Evolutionary conservation across 2,888 invertebrate genomes (phyloP).

Genomic region (Nudaria mundana): DNA sequence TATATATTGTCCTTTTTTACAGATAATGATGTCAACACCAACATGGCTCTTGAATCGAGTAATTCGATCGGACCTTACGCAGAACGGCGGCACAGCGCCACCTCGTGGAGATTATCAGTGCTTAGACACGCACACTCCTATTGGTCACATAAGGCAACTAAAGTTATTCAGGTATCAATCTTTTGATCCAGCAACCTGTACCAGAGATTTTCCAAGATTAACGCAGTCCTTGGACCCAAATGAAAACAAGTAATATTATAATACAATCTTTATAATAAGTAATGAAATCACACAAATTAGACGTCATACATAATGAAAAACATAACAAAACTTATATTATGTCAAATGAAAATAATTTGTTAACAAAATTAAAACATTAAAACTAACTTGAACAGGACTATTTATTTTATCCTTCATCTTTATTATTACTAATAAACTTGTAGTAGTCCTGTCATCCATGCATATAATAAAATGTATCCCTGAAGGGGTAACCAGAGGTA

Average conservation of each 20-base stretch:
- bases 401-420: background rate
- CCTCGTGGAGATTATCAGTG: slow-evolving; percentile 69
- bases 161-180: slow-evolving; percentile 62
- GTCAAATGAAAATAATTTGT: background rate
- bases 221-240: slow-evolving; percentile 36
- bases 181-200: slow-evolving; percentile 62
- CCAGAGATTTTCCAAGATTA: slow-evolving; percentile 55
- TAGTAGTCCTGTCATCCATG: too few relatives aligned
- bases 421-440: background rate
- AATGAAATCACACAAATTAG: slow-evolving; percentile 20
- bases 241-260: slow-evolving; percentile 31
- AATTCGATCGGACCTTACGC: slow-evolving; percentile 70
- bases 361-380: slow-evolving; percentile 1
- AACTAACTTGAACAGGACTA: background rate
- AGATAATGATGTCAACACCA: slow-evolving; percentile 64
- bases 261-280: slow-evolving; percentile 32
- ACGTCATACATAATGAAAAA: slow-evolving; percentile 18
- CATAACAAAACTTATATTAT: slow-evolving; percentile 18
- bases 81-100: slow-evolving; percentile 69
- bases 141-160: slow-evolving; percentile 65
- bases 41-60: slow-evolving; percentile 66
- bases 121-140: slow-evolving; percentile 71
- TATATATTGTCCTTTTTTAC: slow-evolving; percentile 32
- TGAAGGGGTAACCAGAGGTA: too few relatives aligned
- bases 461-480: too few relatives aligned